Evolutionary conservation across 2,113 vertebrate species (phyloP).

Genomic region (Poeciliopsis occidentalis): DNA sequence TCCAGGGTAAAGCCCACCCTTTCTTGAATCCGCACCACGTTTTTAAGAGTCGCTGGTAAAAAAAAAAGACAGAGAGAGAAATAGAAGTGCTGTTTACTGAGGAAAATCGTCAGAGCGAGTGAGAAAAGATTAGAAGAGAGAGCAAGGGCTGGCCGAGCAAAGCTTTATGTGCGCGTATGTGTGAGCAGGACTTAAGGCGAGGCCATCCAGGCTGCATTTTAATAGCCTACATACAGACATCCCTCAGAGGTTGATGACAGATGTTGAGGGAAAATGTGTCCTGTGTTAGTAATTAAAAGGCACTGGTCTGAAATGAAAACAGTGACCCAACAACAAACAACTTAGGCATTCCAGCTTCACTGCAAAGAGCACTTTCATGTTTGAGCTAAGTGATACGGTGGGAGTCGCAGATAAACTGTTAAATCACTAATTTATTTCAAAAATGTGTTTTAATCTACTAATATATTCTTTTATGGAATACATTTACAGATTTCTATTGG

Average conservation of each 20-base stretch:
- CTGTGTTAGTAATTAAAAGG: slow-evolving; percentile 31
- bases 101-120: slow-evolving; percentile 55
- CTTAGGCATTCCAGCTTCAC: slow-evolving; percentile 26
- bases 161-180: slow-evolving; percentile 30
- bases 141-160: slow-evolving; percentile 39
- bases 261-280: slow-evolving; percentile 35
- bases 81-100: slow-evolving; percentile 51
- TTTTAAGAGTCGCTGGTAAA: slow-evolving; percentile 50
- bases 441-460: slow-evolving; percentile 7
- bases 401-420: slow-evolving; percentile 28
- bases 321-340: slow-evolving; percentile 36
- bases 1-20: slow-evolving; percentile 52
- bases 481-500: slow-evolving; percentile 2
- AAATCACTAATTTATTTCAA: neutral
- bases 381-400: slow-evolving; percentile 10
- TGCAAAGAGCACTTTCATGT: slow-evolving; percentile 1
- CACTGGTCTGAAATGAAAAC: slow-evolving; percentile 24
- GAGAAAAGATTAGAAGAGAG: slow-evolving; percentile 59
- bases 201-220: slow-evolving; percentile 49
- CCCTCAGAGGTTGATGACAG: slow-evolving; percentile 41
- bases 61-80: neutral
- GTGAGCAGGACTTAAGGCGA: slow-evolving; percentile 52
- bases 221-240: slow-evolving; percentile 33
- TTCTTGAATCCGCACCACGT: slow-evolving; percentile 51
- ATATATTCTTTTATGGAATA: neutral